Evolutionary conservation across 2,888 invertebrate genomes (phyloP).

Genomic region (Plebejus argus): DNA sequence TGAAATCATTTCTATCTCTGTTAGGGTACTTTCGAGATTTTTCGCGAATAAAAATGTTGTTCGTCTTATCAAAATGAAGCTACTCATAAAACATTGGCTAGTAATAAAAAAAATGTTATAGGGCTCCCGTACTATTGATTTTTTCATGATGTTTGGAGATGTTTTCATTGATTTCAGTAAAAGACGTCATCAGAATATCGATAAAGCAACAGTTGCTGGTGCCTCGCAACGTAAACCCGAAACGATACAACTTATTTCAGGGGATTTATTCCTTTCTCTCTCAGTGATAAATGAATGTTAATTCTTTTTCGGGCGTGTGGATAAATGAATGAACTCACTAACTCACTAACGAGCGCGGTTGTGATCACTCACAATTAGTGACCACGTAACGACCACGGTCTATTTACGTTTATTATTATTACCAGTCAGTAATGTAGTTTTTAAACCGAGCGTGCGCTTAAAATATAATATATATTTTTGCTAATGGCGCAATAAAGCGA

Average conservation of each 20-base stretch:
- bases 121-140: no score
- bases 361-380: conserved; percentile 29
- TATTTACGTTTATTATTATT: conserved; percentile 30
- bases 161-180: neutral
- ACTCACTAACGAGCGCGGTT: conserved; percentile 28
- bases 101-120: no score
- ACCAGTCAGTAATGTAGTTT: conserved; percentile 23
- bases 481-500: neutral
- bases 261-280: conserved; percentile 25
- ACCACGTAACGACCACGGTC: conserved; percentile 27
- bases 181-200: neutral
- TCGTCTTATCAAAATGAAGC: no score
- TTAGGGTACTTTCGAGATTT: no score
- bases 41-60: no score
- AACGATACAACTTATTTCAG: conserved; percentile 22
- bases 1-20: no score
- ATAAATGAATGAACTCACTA: conserved; percentile 24
- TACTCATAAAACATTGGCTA: no score
- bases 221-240: neutral
- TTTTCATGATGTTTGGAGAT: no score
- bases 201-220: neutral
- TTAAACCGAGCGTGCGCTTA: neutral
- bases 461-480: neutral
- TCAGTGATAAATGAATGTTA: conserved; percentile 27
- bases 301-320: conserved; percentile 27